phyloP scores from a whole-genome alignment of 1,140 invertebrate genomes.

The Macrosteles quadrilineatus region DNA sequence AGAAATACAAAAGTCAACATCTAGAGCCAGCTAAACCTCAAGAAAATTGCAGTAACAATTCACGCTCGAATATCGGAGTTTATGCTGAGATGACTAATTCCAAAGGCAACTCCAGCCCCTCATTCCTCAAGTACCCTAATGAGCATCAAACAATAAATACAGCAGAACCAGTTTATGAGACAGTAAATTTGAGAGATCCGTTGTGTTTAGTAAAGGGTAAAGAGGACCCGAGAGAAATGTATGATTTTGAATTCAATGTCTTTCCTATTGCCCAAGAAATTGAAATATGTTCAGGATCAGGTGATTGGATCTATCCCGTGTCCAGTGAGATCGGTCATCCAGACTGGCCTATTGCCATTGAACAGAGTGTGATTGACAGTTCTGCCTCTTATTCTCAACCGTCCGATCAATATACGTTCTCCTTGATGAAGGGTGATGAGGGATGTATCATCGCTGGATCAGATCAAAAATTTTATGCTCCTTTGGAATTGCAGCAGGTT shows the following conservation, averaged over 20 bases:
- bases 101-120: too few relatives aligned
- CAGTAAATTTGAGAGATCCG: not conserved
- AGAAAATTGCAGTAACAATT: too few relatives aligned
- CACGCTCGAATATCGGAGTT: too few relatives aligned
- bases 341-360: not conserved
- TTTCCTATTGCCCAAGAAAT: conserved; percentile 20
- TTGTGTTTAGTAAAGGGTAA: conserved; percentile 23
- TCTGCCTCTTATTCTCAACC: not conserved
- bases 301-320: not conserved
- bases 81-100: too few relatives aligned
- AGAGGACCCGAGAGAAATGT: conserved; percentile 1
- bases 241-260: conserved; percentile 23
- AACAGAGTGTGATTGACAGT: not conserved
- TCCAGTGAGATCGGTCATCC: conserved; percentile 1
- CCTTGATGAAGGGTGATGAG: too few relatives aligned
- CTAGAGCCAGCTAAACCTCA: too few relatives aligned
- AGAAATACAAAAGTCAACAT: not conserved
- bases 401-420: not conserved
- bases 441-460: too few relatives aligned
- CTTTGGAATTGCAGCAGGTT: too few relatives aligned
- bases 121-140: too few relatives aligned
- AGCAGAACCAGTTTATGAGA: too few relatives aligned
- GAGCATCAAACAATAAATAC: too few relatives aligned
- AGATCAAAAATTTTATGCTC: too few relatives aligned
- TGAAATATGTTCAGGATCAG: conserved; percentile 13